Evolutionary conservation across 2,113 vertebrate species (phyloP).

Genomic region (Neotoma lepida): DNA sequence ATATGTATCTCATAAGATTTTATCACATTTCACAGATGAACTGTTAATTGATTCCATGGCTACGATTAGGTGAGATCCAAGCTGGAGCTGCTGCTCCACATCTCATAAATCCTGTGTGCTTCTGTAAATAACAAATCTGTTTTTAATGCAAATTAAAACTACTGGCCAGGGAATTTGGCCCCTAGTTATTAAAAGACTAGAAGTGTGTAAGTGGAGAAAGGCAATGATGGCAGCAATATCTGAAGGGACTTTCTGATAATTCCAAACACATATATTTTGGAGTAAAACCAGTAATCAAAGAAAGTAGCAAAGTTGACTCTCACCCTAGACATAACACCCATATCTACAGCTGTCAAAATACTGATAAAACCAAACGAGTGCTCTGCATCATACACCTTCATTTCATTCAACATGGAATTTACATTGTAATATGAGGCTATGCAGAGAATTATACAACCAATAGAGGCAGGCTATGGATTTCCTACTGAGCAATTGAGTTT

Average conservation of each 20-base stretch:
- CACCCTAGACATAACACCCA: background rate
- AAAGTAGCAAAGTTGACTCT: slow-evolving; percentile 8
- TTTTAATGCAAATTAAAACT: slow-evolving; percentile 78
- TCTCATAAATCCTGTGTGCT: slow-evolving; percentile 76
- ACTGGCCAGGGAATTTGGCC: slow-evolving; percentile 70
- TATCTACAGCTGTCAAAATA: slow-evolving; percentile 39
- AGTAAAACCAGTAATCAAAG: slow-evolving; percentile 23
- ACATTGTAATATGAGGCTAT: background rate
- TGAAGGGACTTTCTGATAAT: slow-evolving; percentile 55
- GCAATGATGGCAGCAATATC: slow-evolving; percentile 61
- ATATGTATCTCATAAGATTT: slow-evolving; percentile 82
- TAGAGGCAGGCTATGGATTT: background rate
- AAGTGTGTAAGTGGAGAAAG: slow-evolving; percentile 57
- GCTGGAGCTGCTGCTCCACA: slow-evolving; percentile 65
- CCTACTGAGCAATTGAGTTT: background rate
- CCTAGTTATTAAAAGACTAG: slow-evolving; percentile 71
- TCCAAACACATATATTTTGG: slow-evolving; percentile 43
- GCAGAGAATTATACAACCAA: background rate
- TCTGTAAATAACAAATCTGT: slow-evolving; percentile 77
- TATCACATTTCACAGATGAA: slow-evolving; percentile 77
- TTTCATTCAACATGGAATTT: slow-evolving; percentile 1
- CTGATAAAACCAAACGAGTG: slow-evolving; percentile 41
- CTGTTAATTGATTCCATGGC: slow-evolving; percentile 78
- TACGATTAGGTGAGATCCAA: slow-evolving; percentile 71
- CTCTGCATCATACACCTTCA: background rate